Percentiles rank a stretch among this genome's conserved stretches.
Evolutionary conservation across 2,888 invertebrate species (phyloP).

Genomic region (Coenonympha glycerion): DNA sequence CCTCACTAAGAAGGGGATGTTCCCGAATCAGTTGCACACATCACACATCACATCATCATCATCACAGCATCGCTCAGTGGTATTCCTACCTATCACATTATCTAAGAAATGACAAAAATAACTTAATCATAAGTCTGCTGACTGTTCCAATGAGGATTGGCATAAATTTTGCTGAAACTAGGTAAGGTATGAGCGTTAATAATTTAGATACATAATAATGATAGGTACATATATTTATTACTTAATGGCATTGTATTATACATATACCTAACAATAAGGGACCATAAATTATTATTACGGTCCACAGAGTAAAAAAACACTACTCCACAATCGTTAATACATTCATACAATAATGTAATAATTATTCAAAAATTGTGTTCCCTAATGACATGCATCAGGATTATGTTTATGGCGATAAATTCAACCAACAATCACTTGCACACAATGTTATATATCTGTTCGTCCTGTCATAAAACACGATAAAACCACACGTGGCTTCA

Average conservation of each 20-base stretch:
- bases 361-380: conserved; percentile 18
- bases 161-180: too few relatives aligned
- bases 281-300: background rate
- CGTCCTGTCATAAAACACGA: conserved; percentile 35
- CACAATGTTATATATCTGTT: conserved; percentile 31
- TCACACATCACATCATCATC: too few relatives aligned
- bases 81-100: too few relatives aligned
- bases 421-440: conserved; percentile 39
- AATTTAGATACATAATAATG: background rate
- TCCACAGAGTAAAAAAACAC: background rate
- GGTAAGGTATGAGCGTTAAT: too few relatives aligned
- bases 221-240: background rate
- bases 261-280: background rate
- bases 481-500: conserved; percentile 41
- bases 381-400: conserved; percentile 27
- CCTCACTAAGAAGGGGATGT: too few relatives aligned
- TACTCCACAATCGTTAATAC: background rate
- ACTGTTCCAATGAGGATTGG: too few relatives aligned
- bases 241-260: background rate
- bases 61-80: too few relatives aligned
- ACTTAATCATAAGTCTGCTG: too few relatives aligned
- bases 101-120: too few relatives aligned
- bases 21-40: too few relatives aligned
- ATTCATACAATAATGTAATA: conserved; percentile 4
- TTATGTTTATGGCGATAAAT: conserved; percentile 44